Percentiles rank a stretch among this genome's conserved stretches.
phyloP scores from a whole-genome alignment of 2,888 invertebrate species.

The Buathra laborator region DNA sequence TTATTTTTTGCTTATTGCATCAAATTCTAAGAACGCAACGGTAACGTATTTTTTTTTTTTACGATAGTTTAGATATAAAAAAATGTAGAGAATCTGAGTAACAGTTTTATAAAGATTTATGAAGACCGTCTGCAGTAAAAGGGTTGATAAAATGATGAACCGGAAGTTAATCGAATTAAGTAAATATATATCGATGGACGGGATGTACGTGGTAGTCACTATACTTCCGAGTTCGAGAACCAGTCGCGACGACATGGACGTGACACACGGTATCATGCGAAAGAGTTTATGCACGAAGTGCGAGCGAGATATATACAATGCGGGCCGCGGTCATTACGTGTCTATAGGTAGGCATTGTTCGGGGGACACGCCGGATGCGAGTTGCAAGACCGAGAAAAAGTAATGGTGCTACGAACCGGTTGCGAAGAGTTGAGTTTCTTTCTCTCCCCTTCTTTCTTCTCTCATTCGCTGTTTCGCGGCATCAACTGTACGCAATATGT shows the following conservation, averaged over 20 bases:
- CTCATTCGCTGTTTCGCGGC: constrained; percentile 4
- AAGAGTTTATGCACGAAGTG: constrained; percentile 35
- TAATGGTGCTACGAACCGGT: constrained; percentile 78
- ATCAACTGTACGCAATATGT: not conserved
- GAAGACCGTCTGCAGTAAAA: not conserved
- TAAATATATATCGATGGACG: not conserved
- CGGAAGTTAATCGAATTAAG: not conserved
- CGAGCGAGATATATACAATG: constrained; percentile 74
- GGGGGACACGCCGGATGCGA: constrained; percentile 76
- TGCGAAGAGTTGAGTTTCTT: constrained; percentile 62
- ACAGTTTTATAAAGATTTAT: not conserved
- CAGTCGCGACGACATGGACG: constrained; percentile 34
- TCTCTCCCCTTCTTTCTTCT: constrained; percentile 33
- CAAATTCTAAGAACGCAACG: not conserved
- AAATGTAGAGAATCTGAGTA: not conserved
- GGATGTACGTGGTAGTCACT: not conserved
- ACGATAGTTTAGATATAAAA: not conserved
- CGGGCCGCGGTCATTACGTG: constrained; percentile 78
- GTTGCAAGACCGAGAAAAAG: constrained; percentile 74
- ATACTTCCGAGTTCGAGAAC: constrained; percentile 26
- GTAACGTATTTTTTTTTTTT: not conserved
- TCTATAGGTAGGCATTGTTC: constrained; percentile 79
- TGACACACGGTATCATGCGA: constrained; percentile 69
- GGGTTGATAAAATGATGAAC: not conserved
- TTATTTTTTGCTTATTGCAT: not conserved